Evolutionary conservation across 64 coral and sea anemone genomes (phyloP), one percentile per base, ranked within the genome.

Genomic region (Porites lutea): DNA sequence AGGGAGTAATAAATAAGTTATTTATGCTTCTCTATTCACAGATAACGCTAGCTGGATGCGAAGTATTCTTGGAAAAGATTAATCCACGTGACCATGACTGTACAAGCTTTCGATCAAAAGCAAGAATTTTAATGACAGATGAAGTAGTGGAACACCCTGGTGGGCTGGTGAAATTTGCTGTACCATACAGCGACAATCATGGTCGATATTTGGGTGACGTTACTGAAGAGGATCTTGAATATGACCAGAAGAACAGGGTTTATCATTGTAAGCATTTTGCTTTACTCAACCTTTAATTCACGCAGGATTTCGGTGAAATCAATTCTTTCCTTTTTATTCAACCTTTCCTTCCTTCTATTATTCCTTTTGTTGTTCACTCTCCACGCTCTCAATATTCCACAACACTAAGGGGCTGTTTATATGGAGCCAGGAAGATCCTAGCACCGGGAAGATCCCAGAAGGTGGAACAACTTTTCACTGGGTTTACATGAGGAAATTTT

Each of bases 1-100:
- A 37, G 27, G 1, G 27, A 37, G 27, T 37, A 1, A 37, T 37
- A 37, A 37, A 37, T 37, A 37, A 37, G 27, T 37, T 0, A 37
- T 37, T 37, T 37, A 37, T 37, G 27, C 27, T 1, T 37, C 27
- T 37, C 27, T 80, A 5, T n/a, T 59, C 37, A 48, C 63, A 84
- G 81, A 84, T 84, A 22, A 84, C 67, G 63, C n/a, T 84, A 8
- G 81, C 62, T 68, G 81, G 81, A 84, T 61, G 67, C 18, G 47
- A 84, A 68, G 44, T 63, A 68, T 84, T 84, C 22, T 69, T 84
- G 47, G 15, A 84, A 68, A 67, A 68, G 19, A 49, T 84, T 10
- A 84, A 84, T 19, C 81, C 81, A 49, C 65, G 22, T 48, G 81
- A 84, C 13, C 16, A 69, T 13, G 4, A 49, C 48, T 84, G 81